Conservation (phyloP, 2,888 invertebrate genomes). For the Acronicta alni region DNA sequence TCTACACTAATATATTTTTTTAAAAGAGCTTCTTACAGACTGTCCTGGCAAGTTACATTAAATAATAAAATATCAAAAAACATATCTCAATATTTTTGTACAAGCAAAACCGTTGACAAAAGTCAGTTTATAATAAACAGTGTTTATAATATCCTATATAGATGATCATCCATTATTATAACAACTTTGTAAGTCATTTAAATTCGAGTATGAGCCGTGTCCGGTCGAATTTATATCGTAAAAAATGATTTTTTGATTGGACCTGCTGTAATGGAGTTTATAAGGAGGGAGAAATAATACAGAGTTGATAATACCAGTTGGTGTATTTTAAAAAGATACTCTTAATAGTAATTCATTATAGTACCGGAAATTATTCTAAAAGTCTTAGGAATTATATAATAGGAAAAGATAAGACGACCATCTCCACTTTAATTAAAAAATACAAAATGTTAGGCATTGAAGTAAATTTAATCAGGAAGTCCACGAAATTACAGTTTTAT, state of each 20-base stretch:
- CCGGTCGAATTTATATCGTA: constrained; percentile 85
- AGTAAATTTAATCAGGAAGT: no score
- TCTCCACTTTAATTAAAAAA: no score
- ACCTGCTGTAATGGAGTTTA: constrained; percentile 80
- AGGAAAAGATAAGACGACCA: no score
- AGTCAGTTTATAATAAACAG: constrained; percentile 50
- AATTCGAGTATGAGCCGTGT: constrained; percentile 81
- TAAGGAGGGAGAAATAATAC: constrained; percentile 66
- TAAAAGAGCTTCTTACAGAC: no score
- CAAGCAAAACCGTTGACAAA: constrained; percentile 11
- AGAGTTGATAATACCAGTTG: constrained; percentile 64
- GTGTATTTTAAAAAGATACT: not conserved
- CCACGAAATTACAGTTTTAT: no score
- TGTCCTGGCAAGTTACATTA: no score
- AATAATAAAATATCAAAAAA: not conserved
- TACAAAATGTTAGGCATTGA: no score
- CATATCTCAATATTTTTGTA: not conserved
- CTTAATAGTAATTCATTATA: no score
- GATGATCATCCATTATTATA: constrained; percentile 68
- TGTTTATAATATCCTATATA: constrained; percentile 43
- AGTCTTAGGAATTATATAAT: no score
- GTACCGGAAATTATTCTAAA: no score
- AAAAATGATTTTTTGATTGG: constrained; percentile 89
- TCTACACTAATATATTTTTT: no score
- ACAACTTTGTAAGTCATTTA: constrained; percentile 80